These are phyloP conservation scores for Andrena flavipes DNA, from an alignment of 2,888 invertebrate species.

Conservation along the genomic window DNA sequence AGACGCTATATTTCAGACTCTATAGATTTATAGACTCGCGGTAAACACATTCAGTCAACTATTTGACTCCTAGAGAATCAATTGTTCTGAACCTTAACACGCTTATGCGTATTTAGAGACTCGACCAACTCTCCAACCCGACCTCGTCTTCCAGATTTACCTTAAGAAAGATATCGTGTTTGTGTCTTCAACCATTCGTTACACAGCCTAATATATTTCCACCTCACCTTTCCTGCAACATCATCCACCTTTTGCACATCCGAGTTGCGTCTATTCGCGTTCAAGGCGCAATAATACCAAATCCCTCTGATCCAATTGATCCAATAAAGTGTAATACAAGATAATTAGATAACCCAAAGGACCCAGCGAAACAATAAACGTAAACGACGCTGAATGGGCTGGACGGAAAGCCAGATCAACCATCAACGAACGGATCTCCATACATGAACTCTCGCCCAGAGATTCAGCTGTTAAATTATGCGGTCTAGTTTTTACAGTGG, in stretches of 20 bases:
- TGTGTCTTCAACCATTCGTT: no score
- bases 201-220: no score
- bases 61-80: no score
- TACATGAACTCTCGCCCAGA: not conserved
- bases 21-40: no score
- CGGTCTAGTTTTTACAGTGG: slow-evolving; percentile 9
- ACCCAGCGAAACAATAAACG: slow-evolving; percentile 52
- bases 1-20: no score
- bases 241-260: not conserved
- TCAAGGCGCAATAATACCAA: slow-evolving; percentile 23
- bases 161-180: no score
- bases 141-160: no score
- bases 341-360: slow-evolving; percentile 40
- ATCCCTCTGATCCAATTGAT: slow-evolving; percentile 44
- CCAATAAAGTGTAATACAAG: slow-evolving; percentile 36
- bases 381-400: slow-evolving; percentile 17
- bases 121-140: no score
- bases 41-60: no score
- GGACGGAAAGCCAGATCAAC: not conserved
- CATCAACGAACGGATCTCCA: slow-evolving; percentile 8
- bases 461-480: slow-evolving; percentile 25
- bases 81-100: no score
- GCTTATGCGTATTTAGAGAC: no score
- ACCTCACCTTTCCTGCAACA: no score
- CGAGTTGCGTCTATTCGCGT: not conserved